Evolutionary conservation across 2,888 invertebrate genomes (phyloP), one percentile per base, ranked within the genome.

Genomic region (Leptinotarsa juncta): DNA sequence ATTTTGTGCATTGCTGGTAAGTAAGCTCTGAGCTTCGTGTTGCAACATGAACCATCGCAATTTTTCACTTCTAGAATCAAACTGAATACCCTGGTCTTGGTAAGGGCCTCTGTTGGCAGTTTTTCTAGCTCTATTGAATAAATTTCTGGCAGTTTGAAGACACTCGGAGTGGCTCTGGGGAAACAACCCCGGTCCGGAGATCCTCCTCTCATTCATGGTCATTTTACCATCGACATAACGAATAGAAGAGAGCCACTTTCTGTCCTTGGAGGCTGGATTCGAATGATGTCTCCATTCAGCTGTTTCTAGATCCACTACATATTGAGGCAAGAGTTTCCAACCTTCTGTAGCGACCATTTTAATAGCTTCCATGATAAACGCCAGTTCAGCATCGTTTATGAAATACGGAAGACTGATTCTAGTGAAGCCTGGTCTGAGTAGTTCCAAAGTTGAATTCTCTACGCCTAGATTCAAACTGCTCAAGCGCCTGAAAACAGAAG

Each of bases 31-130:
- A 0, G 96, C 96, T 89, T 97, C 97, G 84, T 94, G 94, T 0
- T 96, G 96, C 70, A 97, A 87, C 91, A 97, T 93, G 88, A 96
- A 97, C 97, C 97, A 97, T 77, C 96, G 90, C 16, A 96, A 88
- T 71, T 91, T 90, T 79, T 94, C 92, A 62, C 93, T 91, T 65
- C 92, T 90, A 16, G 90, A 89, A 82, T 93, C 93, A 84, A 96
- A 95, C 79, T 91, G 89, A 26, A 93, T 90, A 79, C 92, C 91
- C 80, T 94, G 94, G 85, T 96, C 95, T 32, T 93, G 92, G 71
- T 93, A 90, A 14, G 93, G 92, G 81, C 92, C 92, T 81, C 94
- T 90, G 88, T 93, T 93, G 23, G 94, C 94, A 94, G 84, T 82
- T 89, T 94, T 94, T 84, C 94, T 89, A 1, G 95, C 93, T 83